Percentiles rank a stretch among this genome's conserved stretches.
Evolutionary conservation across 2,888 invertebrate genomes (phyloP).

Genomic region (Ommatoiulus sabulosus): DNA sequence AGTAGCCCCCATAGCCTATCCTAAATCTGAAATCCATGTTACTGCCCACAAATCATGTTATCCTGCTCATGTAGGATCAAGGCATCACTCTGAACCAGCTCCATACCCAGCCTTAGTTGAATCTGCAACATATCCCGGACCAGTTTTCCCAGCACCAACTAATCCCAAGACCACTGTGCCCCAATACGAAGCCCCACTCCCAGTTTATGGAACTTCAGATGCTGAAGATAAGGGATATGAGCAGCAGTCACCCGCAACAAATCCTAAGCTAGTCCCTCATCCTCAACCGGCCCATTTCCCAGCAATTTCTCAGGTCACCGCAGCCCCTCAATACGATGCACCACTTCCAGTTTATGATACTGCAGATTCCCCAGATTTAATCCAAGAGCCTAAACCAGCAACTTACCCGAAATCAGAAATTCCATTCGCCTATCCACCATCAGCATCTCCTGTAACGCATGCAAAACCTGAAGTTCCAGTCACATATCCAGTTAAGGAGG

Average conservation of each 20-base stretch:
- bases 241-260: background rate
- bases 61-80: background rate
- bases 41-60: background rate
- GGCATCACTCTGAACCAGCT: background rate
- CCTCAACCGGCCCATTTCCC: background rate
- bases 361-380: background rate
- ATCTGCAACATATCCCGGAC: background rate
- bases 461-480: too few species aligned
- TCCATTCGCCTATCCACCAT: background rate
- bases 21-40: background rate
- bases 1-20: background rate
- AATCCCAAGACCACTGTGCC: background rate
- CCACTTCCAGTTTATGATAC: slow-evolving; percentile 34
- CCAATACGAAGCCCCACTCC: slow-evolving; percentile 20
- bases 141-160: background rate
- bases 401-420: background rate
- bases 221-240: background rate
- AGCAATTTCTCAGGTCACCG: background rate
- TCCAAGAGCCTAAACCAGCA: too few species aligned
- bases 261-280: background rate
- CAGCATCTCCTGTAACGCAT: too few species aligned
- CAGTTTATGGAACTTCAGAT: background rate
- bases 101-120: background rate
- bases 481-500: too few species aligned
- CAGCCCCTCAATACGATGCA: slow-evolving; percentile 21